A percentile compares a stretch with the other conserved stretches of the same genome.
Evolutionary conservation across 1,140 invertebrate species (phyloP).

Genomic region (Papilio glaucus): DNA sequence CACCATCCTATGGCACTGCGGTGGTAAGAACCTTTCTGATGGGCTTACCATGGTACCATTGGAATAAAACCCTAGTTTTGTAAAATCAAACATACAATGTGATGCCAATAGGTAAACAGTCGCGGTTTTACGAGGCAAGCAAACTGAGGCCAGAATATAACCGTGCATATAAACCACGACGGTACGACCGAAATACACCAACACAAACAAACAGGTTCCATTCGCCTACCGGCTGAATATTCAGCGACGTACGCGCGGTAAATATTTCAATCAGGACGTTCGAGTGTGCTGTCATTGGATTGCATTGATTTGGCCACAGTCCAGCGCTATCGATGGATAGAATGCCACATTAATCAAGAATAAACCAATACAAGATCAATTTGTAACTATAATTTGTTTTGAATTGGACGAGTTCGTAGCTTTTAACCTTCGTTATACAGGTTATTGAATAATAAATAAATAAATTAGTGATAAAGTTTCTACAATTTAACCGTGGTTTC

Average conservation of each 20-base stretch:
- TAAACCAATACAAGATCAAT: conserved; percentile 9
- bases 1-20: too few relatives aligned
- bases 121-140: conserved; percentile 62
- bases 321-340: conserved; percentile 9
- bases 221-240: conserved; percentile 30
- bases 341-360: conserved; percentile 12
- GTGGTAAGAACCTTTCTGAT: too few relatives aligned
- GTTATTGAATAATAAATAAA: too few relatives aligned
- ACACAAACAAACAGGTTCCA: conserved; percentile 46
- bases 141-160: conserved; percentile 62
- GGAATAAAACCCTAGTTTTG: background rate
- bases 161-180: conserved; percentile 62
- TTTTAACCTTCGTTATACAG: too few relatives aligned
- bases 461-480: too few relatives aligned
- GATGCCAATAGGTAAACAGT: conserved; percentile 54
- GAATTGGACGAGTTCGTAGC: too few relatives aligned
- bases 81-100: conserved; percentile 54
- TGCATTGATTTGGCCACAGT: conserved; percentile 19
- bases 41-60: too few relatives aligned
- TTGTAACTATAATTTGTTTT: too few relatives aligned
- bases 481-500: too few relatives aligned
- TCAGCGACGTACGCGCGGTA: conserved; percentile 10
- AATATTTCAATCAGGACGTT: conserved; percentile 19
- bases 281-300: conserved; percentile 18
- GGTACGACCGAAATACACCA: conserved; percentile 63